These are phyloP conservation scores for Apostichopus parvimensis DNA, from an alignment of 35 echinoderm and acorn worm genomes.

Conservation along the genomic window DNA sequence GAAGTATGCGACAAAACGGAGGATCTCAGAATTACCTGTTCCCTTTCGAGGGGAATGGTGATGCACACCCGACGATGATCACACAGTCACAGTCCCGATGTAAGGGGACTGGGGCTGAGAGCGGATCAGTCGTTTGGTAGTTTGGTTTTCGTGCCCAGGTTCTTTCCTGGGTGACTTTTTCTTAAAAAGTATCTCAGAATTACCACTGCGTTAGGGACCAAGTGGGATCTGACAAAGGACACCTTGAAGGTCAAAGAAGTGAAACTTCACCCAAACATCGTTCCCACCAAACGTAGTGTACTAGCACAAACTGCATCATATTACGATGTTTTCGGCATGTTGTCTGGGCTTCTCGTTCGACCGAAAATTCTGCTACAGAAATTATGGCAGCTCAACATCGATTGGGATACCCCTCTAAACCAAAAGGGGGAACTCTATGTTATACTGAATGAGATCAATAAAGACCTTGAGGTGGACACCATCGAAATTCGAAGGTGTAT, in stretches of 20 bases:
- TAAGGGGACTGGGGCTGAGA: too few relatives aligned
- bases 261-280: background rate
- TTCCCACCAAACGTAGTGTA: conserved; percentile 67
- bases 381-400: conserved; percentile 68
- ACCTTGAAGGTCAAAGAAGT: conserved; percentile 71
- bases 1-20: conserved; percentile 60
- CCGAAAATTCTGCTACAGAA: conserved; percentile 68
- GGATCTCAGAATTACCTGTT: too few relatives aligned
- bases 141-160: too few relatives aligned
- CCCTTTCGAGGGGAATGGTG: too few relatives aligned
- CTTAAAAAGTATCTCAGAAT: too few relatives aligned
- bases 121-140: too few relatives aligned
- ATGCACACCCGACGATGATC: too few relatives aligned
- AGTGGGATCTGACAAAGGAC: conserved; percentile 71
- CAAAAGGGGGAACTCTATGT: conserved; percentile 26
- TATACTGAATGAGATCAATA: conserved; percentile 42
- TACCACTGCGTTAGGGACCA: conserved; percentile 60
- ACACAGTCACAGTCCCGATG: too few relatives aligned
- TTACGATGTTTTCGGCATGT: conserved; percentile 74
- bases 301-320: conserved; percentile 71
- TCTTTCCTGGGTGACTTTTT: too few relatives aligned
- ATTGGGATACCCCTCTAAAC: conserved; percentile 67
- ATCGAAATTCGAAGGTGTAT: conserved; percentile 75
- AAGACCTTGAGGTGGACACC: conserved; percentile 39
- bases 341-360: conserved; percentile 54